Percentiles rank a stretch among this genome's conserved stretches.
Evolutionary conservation across 2,113 vertebrate species (phyloP).

Genomic region (Eubucco bourcierii): DNA sequence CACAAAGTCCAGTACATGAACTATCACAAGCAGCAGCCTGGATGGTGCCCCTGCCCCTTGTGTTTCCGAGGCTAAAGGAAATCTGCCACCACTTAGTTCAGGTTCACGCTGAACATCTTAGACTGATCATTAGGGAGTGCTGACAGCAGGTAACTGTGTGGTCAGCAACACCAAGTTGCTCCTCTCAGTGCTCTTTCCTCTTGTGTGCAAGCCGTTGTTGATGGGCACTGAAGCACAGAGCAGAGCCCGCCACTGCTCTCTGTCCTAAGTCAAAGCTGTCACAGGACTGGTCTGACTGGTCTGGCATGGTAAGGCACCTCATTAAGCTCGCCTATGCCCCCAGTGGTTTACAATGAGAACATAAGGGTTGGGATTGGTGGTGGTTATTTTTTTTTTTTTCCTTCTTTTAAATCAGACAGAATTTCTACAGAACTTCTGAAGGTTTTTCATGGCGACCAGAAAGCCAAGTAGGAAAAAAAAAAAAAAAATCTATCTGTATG

Average conservation of each 20-base stretch:
- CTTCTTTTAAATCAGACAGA: neutral
- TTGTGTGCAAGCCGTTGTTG: neutral
- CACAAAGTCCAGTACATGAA: neutral
- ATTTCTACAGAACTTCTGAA: neutral
- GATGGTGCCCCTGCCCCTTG: neutral
- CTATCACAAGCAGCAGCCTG: neutral
- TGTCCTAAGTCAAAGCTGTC: neutral
- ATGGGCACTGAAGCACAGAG: neutral
- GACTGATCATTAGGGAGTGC: neutral
- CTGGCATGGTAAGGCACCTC: neutral
- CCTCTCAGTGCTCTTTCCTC: neutral
- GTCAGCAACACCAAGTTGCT: accelerated
- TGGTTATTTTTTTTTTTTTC: accelerated
- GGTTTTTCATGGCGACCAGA: neutral
- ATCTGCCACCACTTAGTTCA: neutral
- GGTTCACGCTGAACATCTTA: accelerated
- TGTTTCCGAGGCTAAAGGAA: neutral
- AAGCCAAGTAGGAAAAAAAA: neutral
- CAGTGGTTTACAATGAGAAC: neutral
- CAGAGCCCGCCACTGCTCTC: neutral
- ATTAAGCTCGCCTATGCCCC: neutral
- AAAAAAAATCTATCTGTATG: no score
- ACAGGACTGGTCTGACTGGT: neutral
- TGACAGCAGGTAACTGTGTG: neutral
- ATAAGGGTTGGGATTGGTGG: no score